phyloP scores from a whole-genome alignment of 2,888 invertebrate genomes.

The Lutraria lutraria region DNA sequence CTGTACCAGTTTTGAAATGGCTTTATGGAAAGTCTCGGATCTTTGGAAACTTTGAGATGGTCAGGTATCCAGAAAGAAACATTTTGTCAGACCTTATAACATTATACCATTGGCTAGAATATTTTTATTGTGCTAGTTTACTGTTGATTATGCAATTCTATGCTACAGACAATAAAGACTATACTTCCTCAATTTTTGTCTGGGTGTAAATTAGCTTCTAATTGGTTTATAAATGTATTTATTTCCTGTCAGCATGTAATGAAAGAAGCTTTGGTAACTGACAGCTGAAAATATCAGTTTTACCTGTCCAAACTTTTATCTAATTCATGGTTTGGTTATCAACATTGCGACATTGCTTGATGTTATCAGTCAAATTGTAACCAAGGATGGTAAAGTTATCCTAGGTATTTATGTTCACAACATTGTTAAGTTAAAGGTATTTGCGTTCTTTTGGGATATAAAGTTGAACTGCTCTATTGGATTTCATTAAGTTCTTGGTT shows the following conservation, averaged over 20 bases:
- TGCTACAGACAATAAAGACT: background rate
- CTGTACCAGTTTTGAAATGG: too few species aligned
- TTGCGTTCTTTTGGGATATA: background rate
- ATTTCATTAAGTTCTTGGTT: too few species aligned
- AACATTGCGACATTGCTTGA: background rate
- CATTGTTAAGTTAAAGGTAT: background rate
- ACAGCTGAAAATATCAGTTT: background rate
- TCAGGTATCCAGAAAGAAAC: too few species aligned
- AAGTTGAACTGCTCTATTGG: too few species aligned
- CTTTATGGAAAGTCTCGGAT: too few species aligned
- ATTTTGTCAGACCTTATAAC: too few species aligned
- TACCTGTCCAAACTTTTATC: background rate
- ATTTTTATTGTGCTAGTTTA: too few species aligned
- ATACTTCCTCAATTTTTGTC: background rate
- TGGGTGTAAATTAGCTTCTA: background rate
- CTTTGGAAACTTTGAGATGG: too few species aligned
- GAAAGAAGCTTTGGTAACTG: background rate
- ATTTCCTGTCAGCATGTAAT: background rate
- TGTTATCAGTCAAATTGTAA: background rate
- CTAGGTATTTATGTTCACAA: background rate
- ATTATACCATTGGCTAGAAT: too few species aligned
- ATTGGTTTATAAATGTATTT: background rate
- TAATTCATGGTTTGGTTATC: background rate
- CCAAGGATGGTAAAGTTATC: background rate
- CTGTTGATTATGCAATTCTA: too few species aligned